Percentiles rank a stretch among this genome's conserved stretches.
Evolutionary conservation across 2,888 invertebrate species (phyloP).

Genomic region (Drosophila anomalata): DNA sequence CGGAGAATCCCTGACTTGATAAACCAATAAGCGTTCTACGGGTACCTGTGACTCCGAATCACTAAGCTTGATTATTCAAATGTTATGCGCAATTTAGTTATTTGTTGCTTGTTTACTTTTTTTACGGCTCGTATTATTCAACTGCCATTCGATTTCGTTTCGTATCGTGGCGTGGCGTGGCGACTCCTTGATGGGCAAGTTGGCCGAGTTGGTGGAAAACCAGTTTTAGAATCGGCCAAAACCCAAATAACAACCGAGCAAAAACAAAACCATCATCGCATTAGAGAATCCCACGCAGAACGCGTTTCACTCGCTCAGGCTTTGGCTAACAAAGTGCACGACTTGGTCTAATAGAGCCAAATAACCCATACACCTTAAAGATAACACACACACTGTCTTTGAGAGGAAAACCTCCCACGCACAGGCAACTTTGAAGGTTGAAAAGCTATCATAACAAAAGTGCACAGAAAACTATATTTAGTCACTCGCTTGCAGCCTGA

Average conservation of each 20-base stretch:
- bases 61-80: slow-evolving; percentile 64
- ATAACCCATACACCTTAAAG: slow-evolving; percentile 22
- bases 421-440: slow-evolving; percentile 67
- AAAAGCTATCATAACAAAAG: slow-evolving; percentile 20
- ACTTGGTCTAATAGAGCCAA: slow-evolving; percentile 71
- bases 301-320: slow-evolving; percentile 47
- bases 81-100: slow-evolving; percentile 45
- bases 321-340: slow-evolving; percentile 76
- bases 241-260: slow-evolving; percentile 46
- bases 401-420: slow-evolving; percentile 71
- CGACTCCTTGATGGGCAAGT: slow-evolving; percentile 73
- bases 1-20: slow-evolving; percentile 30
- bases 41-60: not conserved
- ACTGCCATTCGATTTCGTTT: slow-evolving; percentile 66
- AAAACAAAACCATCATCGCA: slow-evolving; percentile 41
- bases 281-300: slow-evolving; percentile 77
- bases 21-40: not conserved
- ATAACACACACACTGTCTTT: slow-evolving; percentile 1
- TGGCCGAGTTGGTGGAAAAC: slow-evolving; percentile 62
- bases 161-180: not conserved
- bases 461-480: slow-evolving; percentile 8
- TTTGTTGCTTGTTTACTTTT: slow-evolving; percentile 27
- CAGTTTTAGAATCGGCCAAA: slow-evolving; percentile 58
- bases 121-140: slow-evolving; percentile 34
- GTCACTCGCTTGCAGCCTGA: not conserved